Evolutionary conservation across 2,888 invertebrate species (phyloP), one percentile per base, ranked within the genome.

Genomic region (Cinara cedri): DNA sequence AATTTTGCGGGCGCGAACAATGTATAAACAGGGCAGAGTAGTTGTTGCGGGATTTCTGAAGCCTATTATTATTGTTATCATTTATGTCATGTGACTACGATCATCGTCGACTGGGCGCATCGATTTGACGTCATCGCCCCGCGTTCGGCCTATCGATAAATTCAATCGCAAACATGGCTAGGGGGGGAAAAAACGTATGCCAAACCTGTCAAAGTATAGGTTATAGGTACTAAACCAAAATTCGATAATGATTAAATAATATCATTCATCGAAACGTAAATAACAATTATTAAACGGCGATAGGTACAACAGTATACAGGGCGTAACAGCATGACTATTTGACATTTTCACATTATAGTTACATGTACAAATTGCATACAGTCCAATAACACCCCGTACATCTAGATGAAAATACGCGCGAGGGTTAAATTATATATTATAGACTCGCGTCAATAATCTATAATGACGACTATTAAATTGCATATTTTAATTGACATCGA

Each of bases 51-150:
- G 76, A 78, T 78, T 68, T 78, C 68, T 68, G 76, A 68, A 68
- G 76, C 76, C 76, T 68, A 78, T 78, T 78, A 78, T 78, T 78
- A 78, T 66, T 66, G 66, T 76, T 66, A 76, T 76, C 66, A 66
- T 76, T 68, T 76, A 76, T 57, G 76, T 68, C 76, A 76, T 57
- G n/a, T n/a, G 57, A 76, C 66, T 72, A 57, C 60, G 65, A 75
- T 65, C 51, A 75, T 75, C 63, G 54, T 75, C 63, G 6, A 1
- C 42, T 63, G 16, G 10, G 55, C 44, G 26, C 55, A 55, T 34
- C 42, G 68, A 75, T 75, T 75, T 75, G 55, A 65, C 75, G n/a
- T n/a, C n/a, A 46, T 63, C 44, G 1, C 10, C 54, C 55, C 65
- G 24, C 55, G 24, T 54, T 75, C 44, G 65, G 66, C 66, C 55